phyloP scores from a whole-genome alignment of 1,140 invertebrate species.

The Spodoptera frugiperda region DNA sequence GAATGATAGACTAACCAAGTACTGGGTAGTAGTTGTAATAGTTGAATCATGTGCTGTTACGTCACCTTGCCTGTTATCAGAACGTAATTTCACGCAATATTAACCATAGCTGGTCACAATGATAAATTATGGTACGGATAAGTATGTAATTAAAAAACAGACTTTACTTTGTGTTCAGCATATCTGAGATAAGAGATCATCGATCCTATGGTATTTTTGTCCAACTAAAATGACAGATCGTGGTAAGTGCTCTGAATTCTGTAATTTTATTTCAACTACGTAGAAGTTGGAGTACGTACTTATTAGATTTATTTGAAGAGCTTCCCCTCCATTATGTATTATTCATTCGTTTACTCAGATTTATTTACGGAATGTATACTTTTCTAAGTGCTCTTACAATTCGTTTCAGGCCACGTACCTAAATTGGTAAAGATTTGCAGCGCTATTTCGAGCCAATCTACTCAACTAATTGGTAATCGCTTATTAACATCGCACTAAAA shows the following conservation, averaged over 20 bases:
- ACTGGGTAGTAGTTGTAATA: neutral
- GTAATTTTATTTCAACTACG: too few species aligned
- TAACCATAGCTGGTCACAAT: conserved; percentile 3
- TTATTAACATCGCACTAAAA: conserved; percentile 23
- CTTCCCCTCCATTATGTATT: conserved; percentile 16
- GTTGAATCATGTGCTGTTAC: neutral
- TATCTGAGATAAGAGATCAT: conserved; percentile 4
- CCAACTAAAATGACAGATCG: too few species aligned
- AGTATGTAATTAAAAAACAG: neutral
- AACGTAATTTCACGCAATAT: conserved; percentile 26
- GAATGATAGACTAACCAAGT: conserved; percentile 16
- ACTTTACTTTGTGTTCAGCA: neutral
- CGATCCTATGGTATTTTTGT: neutral
- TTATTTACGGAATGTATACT: neutral
- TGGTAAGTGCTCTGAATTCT: too few species aligned
- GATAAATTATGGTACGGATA: conserved; percentile 5
- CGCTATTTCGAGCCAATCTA: neutral
- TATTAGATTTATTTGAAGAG: too few species aligned
- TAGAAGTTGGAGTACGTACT: too few species aligned
- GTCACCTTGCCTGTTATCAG: conserved; percentile 1
- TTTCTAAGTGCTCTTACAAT: neutral
- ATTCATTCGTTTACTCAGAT: neutral
- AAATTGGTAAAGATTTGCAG: neutral
- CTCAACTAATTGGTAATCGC: neutral
- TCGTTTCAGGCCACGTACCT: too few species aligned